phyloP scores from a whole-genome alignment of 2,888 invertebrate species.

The Cartodere bifasciata region DNA sequence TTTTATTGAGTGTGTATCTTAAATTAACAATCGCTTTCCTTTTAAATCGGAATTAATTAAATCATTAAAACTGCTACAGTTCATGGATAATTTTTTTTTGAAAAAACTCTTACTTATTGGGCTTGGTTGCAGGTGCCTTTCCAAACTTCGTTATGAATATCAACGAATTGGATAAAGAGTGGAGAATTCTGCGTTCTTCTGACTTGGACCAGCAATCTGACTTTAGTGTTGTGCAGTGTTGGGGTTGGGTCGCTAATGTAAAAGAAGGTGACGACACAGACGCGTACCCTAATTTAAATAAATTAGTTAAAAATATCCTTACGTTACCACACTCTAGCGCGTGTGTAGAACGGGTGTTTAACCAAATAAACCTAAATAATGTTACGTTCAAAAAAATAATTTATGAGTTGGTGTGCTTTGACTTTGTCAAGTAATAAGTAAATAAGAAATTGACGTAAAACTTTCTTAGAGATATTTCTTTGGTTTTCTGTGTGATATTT shows the following conservation, averaged over 20 bases:
- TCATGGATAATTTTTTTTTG: no score
- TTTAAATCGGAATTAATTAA: no score
- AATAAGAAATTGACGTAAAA: no score
- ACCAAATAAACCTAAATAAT: conserved; percentile 12
- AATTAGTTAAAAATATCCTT: conserved; percentile 10
- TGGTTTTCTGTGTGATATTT: no score
- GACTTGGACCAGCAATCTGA: conserved; percentile 3
- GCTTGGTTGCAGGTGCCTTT: conserved; percentile 8
- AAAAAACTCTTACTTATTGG: conserved; percentile 9
- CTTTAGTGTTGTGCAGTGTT: conserved; percentile 8
- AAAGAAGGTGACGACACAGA: conserved; percentile 9
- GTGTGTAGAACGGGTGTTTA: conserved; percentile 12
- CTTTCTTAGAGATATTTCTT: no score
- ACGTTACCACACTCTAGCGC: conserved; percentile 12
- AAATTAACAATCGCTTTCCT: conserved; percentile 11
- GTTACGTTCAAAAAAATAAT: no score
- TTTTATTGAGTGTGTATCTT: conserved; percentile 8
- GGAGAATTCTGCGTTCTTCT: conserved; percentile 8
- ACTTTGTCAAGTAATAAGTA: no score
- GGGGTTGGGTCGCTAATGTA: conserved; percentile 8
- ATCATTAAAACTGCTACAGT: no score
- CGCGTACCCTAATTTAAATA: conserved; percentile 7
- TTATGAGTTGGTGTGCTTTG: no score
- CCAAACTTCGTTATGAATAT: conserved; percentile 5
- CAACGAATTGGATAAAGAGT: conserved; percentile 8